These are phyloP conservation scores for Eurypyga helias DNA, from an alignment of 2,113 vertebrate species.

Conservation along the genomic window DNA sequence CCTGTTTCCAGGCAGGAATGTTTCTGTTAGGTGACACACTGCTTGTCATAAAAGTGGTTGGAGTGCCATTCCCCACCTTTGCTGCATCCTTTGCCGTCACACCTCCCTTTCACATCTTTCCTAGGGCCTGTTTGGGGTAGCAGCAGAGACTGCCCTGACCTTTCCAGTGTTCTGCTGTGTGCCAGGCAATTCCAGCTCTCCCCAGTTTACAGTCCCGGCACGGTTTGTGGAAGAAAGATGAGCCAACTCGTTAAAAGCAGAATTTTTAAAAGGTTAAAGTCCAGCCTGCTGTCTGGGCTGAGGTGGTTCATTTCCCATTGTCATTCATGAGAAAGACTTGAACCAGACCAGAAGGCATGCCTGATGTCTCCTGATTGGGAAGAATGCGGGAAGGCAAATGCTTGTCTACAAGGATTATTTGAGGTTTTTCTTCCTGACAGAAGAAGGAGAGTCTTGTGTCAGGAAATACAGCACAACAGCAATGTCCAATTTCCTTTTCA, in stretches of 20 bases:
- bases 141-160: background rate
- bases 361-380: background rate
- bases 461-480: background rate
- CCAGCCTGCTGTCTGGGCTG: background rate
- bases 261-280: background rate
- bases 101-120: background rate
- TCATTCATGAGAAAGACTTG: background rate
- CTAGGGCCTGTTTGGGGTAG: background rate
- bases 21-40: background rate
- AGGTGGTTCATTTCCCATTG: background rate
- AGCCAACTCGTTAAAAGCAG: background rate
- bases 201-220: background rate
- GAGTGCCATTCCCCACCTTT: background rate
- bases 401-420: background rate
- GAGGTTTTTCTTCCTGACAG: background rate
- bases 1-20: background rate
- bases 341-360: background rate
- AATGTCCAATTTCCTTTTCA: background rate
- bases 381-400: background rate
- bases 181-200: background rate
- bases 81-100: background rate
- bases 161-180: background rate
- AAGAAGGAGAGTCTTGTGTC: background rate
- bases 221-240: background rate
- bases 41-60: background rate